Evolutionary conservation across 2,113 vertebrate genomes (phyloP).

Genomic region (Chunga burmeisteri): DNA sequence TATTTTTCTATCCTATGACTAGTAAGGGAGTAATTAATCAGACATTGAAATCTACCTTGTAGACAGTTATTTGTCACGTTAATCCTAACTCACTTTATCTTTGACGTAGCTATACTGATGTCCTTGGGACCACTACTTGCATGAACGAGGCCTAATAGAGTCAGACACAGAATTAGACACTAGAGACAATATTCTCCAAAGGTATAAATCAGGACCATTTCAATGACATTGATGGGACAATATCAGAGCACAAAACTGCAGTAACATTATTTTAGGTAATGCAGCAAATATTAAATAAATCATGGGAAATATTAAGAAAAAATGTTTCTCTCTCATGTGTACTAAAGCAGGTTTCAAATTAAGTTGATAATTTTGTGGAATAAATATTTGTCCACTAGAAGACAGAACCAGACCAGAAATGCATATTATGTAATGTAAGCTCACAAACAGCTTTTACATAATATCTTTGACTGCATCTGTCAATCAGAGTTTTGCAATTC

Average conservation of each 20-base stretch:
- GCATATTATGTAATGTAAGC: background rate
- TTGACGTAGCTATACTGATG: background rate
- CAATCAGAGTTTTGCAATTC: background rate
- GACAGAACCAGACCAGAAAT: background rate
- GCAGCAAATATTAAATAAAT: background rate
- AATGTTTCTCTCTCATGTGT: background rate
- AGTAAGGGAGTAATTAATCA: background rate
- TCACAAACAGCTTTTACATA: background rate
- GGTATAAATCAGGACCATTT: background rate
- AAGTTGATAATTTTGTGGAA: background rate
- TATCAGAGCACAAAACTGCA: background rate
- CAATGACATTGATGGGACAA: background rate
- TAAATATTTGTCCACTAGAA: background rate
- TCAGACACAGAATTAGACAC: background rate
- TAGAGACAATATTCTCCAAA: background rate
- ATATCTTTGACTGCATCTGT: background rate
- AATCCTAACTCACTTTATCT: background rate
- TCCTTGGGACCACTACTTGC: background rate
- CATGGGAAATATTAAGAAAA: background rate
- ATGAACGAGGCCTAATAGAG: background rate
- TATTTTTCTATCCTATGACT: background rate
- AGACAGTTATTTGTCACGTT: background rate
- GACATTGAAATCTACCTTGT: background rate
- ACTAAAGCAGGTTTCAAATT: background rate
- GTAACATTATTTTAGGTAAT: background rate